Evolutionary conservation across 2,113 vertebrate genomes (phyloP), one percentile per base, ranked within the genome.

Genomic region (Spizaetus ornatus): DNA sequence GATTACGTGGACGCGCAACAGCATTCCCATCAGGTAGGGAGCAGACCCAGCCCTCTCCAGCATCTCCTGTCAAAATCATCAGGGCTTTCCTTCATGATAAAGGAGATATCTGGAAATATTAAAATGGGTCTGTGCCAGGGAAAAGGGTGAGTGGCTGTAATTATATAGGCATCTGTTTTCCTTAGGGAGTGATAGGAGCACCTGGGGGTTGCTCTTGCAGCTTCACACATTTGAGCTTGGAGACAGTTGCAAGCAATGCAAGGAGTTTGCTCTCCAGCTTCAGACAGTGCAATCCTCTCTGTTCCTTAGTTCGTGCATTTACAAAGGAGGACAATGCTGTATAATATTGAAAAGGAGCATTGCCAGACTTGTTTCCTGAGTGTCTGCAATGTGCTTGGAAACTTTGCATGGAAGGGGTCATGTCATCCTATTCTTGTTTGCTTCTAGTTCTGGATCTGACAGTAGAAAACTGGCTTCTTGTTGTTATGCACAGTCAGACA

Each of bases 1-100:
- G 78, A 99, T 99, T 86, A 99, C 98, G 0, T 99, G 99, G 99
- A 99, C 98, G 5, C 99, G 99, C 86, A 99, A 99, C 95, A 99
- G 99, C 97, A 98, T 99, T 89, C 99, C 98, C 62, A 99, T 99
- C 93, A 99, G 98, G 99, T 99, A 96, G 96, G 98, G 90, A 92
- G 16, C 7, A 23, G 20, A 13, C 6, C 20, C 20, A 62, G 34
- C 4, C 29, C 2, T 13, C 62, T 58, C 12, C 31, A 67, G 6
- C 13, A 31, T 16, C 34, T 81, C 13, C 42, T 82, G 27, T 17
- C 38, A 56, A 81, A 95, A 72, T 3, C 1, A 3, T 5, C 26
- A 58, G 20, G 38, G n/a, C 7, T 93, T 93, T 62, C 3, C 26
- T 56, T 69, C n/a, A 13, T 47, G 47, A 40, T 13, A 52, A 38